Conservation (phyloP, 2,113 vertebrate genomes). For the Gopherus flavomarginatus region DNA sequence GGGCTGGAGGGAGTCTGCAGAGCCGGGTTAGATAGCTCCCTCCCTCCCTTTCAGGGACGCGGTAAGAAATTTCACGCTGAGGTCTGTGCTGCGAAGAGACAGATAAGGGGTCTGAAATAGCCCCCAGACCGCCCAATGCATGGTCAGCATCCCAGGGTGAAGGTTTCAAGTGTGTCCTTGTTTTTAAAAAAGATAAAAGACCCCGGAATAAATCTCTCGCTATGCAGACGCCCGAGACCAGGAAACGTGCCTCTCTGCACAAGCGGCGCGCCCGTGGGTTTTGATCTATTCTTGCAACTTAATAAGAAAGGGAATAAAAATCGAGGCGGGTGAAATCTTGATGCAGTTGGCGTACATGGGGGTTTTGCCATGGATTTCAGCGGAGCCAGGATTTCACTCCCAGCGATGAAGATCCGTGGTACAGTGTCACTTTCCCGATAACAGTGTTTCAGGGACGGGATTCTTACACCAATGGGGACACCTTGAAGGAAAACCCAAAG, state of each 20-base stretch:
- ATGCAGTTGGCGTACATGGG: background rate
- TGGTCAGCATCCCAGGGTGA: slow-evolving; percentile 40
- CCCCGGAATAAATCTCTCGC: background rate
- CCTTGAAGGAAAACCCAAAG: background rate
- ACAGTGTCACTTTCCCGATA: slow-evolving; percentile 28
- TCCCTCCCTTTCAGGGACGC: accelerated
- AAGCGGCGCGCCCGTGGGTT: accelerated
- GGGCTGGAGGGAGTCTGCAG: background rate
- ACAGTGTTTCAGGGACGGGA: background rate
- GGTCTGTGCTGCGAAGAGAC: background rate
- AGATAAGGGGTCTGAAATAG: slow-evolving; percentile 57
- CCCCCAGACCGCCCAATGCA: slow-evolving; percentile 37
- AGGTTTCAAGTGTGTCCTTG: slow-evolving; percentile 24
- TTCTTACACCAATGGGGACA: background rate
- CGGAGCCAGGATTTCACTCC: background rate
- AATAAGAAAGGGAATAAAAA: background rate
- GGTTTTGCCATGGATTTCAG: slow-evolving; percentile 32
- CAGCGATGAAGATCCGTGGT: slow-evolving; percentile 37
- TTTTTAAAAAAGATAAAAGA: background rate
- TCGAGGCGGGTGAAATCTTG: background rate
- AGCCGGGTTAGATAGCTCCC: background rate
- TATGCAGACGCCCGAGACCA: background rate
- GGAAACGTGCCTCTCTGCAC: background rate
- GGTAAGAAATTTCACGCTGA: background rate
- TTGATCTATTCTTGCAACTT: background rate